Base-by-base conservation (phyloP, 2,888 invertebrate genomes). In the Blomia tropicalis region DNA sequence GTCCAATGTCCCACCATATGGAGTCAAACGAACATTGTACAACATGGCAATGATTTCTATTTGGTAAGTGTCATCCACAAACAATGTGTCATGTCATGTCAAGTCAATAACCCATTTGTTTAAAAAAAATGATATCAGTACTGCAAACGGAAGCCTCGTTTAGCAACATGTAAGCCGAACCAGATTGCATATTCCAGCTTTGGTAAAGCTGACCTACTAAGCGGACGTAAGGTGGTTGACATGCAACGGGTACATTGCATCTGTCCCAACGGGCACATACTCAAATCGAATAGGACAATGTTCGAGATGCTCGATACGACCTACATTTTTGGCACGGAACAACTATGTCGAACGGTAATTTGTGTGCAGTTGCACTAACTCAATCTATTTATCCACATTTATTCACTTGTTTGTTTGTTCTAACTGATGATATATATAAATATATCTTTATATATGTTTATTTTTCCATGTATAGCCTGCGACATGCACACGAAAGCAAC, bases 1-100 rank as follows among this genome's bases (percentile, higher is more conserved):
- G 32, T 60, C 7, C 44, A 62, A 1, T 72, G 72, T 59, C 69
- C 70, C 2, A 64, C 69, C 65, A 63, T 43, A 5, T 72, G 72
- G 72, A 70, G 71, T 64, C 59, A 67, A 4, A 63, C 66, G 41
- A 71, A 71, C 58, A 71, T 70, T 2, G 66, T 71, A 22, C 68
- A 69, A 1, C 71, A 71, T 66, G 71, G 71, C 27, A 71, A 71
- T 32, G 71, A 71, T 65, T 71, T 72, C 65, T 72, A 72, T 64
- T 71, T 71, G 70, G 71, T 72, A 66, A 66, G 60, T 43, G 36
- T 56, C 11, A n/a, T n/a, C 47, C 47, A 47, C 47, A 7, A n/a
- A n/a, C 19, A 5, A 5, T 47, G 19, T 22, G 23, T n/a, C 47
- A 5, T 47, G 7, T 36, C 14, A 27, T 11, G 41, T 41, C n/a